Conservation (phyloP, 1,140 invertebrate genomes). For the Ceratosolen solmsi region DNA sequence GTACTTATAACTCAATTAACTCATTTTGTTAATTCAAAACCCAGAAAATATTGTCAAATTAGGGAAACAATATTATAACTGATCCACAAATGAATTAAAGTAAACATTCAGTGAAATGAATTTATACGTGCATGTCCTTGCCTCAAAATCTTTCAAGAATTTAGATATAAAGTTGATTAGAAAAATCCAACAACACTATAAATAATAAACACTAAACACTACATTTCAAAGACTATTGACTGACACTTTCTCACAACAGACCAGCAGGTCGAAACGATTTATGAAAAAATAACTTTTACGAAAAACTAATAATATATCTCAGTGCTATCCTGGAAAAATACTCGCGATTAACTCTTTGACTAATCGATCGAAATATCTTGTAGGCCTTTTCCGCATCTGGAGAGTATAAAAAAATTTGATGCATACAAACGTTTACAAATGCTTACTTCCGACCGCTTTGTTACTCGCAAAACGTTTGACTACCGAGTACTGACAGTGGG, state of each 20-base stretch:
- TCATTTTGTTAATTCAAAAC: no score
- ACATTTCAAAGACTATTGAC: neutral
- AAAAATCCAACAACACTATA: neutral
- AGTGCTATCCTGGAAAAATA: constrained; percentile 1
- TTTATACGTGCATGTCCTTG: neutral
- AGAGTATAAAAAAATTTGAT: neutral
- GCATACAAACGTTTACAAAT: neutral
- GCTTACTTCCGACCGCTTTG: constrained; percentile 54
- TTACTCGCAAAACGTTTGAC: constrained; percentile 60
- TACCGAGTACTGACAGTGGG: constrained; percentile 26
- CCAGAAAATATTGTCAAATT: neutral
- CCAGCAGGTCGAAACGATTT: neutral
- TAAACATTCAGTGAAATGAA: neutral
- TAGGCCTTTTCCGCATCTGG: neutral
- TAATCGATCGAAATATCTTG: neutral
- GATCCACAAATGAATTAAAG: neutral
- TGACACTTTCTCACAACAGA: neutral
- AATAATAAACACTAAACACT: constrained; percentile 1
- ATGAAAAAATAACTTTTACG: neutral
- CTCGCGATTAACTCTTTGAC: neutral
- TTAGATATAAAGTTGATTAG: neutral
- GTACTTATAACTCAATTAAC: neutral
- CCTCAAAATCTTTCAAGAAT: neutral
- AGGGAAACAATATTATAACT: neutral
- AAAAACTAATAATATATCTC: neutral